Evolutionary conservation across 2,797 vertebrate genomes (phyloP).

Genomic region (Kryptopterus vitreolus): DNA sequence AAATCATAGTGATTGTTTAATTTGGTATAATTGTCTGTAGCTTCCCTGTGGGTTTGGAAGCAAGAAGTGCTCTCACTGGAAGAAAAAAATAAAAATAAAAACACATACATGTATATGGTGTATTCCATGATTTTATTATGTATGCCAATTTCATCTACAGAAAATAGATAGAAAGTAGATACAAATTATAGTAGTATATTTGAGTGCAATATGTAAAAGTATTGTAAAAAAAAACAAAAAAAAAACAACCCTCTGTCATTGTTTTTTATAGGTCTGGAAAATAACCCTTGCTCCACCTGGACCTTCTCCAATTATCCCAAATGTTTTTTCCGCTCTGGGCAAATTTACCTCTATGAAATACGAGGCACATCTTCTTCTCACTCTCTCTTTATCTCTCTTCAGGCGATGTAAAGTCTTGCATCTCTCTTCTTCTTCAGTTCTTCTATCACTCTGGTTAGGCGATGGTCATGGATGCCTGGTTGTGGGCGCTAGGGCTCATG

Average conservation of each 20-base stretch:
- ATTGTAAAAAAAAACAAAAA: neutral
- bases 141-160: neutral
- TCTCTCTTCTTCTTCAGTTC: neutral
- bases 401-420: slow-evolving; percentile 14
- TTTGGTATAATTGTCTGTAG: slow-evolving; percentile 30
- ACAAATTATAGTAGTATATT: neutral
- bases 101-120: neutral
- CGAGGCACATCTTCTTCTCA: slow-evolving; percentile 13
- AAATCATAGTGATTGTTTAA: slow-evolving; percentile 34
- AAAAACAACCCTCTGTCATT: neutral
- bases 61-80: neutral
- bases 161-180: neutral
- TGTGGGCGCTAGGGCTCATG: slow-evolving; percentile 53
- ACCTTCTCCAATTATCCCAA: slow-evolving; percentile 53
- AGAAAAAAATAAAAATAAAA: neutral
- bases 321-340: slow-evolving; percentile 52
- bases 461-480: slow-evolving; percentile 54
- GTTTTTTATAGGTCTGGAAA: slow-evolving; percentile 10
- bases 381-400: slow-evolving; percentile 32
- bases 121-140: neutral
- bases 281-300: slow-evolving; percentile 46
- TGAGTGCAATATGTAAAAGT: neutral
- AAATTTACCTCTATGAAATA: slow-evolving; percentile 54
- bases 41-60: slow-evolving; percentile 5
- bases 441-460: slow-evolving; percentile 22